Evolutionary conservation across 92 coral and sea anemone species (phyloP).

Genomic region (Ricordea florida): DNA sequence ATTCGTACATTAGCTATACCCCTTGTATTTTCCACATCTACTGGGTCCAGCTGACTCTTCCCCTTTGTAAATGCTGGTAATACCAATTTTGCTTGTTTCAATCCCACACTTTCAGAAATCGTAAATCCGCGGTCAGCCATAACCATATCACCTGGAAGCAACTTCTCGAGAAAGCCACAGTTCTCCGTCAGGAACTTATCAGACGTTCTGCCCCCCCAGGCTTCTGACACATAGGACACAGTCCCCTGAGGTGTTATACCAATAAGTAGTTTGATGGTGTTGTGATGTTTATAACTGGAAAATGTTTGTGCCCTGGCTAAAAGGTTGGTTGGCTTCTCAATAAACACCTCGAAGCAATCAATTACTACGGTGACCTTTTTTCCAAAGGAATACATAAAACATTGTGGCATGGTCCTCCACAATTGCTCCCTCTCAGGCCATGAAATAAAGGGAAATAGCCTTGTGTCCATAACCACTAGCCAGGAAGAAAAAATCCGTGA

Average conservation of each 20-base stretch:
- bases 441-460: conserved; percentile 10
- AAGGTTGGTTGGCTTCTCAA: conserved; percentile 56
- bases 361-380: conserved; percentile 37
- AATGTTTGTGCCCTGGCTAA: conserved; percentile 58
- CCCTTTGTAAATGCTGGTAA: conserved; percentile 40
- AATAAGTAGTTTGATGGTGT: conserved; percentile 49
- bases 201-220: conserved; percentile 65
- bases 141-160: conserved; percentile 65
- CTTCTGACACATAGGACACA: conserved; percentile 41
- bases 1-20: conserved; percentile 44
- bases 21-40: conserved; percentile 49
- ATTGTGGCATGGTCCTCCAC: conserved; percentile 61
- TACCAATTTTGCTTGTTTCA: conserved; percentile 22
- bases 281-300: conserved; percentile 47
- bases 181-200: conserved; percentile 64
- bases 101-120: conserved; percentile 19
- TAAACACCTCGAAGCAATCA: conserved; percentile 54
- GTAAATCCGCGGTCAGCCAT: conserved; percentile 69
- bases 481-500: conserved; percentile 22
- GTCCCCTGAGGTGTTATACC: conserved; percentile 65
- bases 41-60: conserved; percentile 41
- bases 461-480: conserved; percentile 26
- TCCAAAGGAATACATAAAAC: conserved; percentile 49
- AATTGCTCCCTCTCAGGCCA: conserved; percentile 62
- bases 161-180: conserved; percentile 51